Evolutionary conservation across 64 coral and sea anemone genomes (phyloP), one percentile per base, ranked within the genome.

Genomic region (Catalaphyllia jardinei): DNA sequence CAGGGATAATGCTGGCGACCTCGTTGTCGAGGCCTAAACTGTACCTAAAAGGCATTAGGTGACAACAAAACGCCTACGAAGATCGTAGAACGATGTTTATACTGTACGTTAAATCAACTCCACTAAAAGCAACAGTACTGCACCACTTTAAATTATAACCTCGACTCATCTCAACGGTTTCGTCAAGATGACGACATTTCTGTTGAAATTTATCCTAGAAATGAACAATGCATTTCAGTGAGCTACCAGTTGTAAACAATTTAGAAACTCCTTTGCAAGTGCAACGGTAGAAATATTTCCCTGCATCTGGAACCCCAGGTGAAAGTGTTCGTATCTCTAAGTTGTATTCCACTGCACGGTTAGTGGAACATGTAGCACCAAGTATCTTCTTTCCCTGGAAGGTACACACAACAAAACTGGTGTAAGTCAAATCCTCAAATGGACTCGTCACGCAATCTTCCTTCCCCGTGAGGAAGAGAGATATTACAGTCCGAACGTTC

Each of bases 311-410:
- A 17, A 71, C 38, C 13, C 22, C 35, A 28, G 8, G 1, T 10
- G 31, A 0, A n/a, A 67, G 0, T 57, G 3, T 1, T 20, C 7
- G 2, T 14, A 42, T 22, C 18, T 13, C 2, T 12, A 85, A 39
- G 6, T 71, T 69, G 81, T 85, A 85, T 1, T 85, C 81, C 25
- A 35, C 63, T 16, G 81, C 81, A 6, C 10, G 22, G 63, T 71
- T 85, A 3, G 81, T 85, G 4, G 81, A 85, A 31, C 81, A 85
- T 1, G 81, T 19, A 19, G 17, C 81, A 28, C 81, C 81, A 9
- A 85, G 33, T 12, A 85, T 51, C 46, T 51, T 85, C 62, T 85
- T 50, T 13, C 4, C 22, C 81, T 71, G 6, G 3, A 85, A 67
- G 15, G 14, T 13, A 9, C 8, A 28, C 35, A 38, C 35, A 64